Evolutionary conservation across 2,888 invertebrate genomes (phyloP).

Genomic region (Philopedon plagiatum): DNA sequence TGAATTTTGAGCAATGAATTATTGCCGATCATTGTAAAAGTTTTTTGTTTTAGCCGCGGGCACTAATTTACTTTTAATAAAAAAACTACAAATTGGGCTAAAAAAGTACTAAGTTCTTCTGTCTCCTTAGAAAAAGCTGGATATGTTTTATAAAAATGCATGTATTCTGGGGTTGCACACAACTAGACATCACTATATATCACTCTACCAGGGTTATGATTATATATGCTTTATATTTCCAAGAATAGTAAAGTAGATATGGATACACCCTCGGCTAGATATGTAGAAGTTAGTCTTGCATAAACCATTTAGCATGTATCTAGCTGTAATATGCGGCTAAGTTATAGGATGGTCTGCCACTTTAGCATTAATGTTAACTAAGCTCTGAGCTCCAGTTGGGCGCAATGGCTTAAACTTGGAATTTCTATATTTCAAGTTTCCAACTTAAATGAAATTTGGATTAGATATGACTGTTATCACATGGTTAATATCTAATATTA

Average conservation of each 20-base stretch:
- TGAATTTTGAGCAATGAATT: too few species aligned
- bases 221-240: neutral
- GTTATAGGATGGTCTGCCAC: slow-evolving; percentile 14
- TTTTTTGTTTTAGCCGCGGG: too few species aligned
- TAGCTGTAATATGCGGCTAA: slow-evolving; percentile 44
- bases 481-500: neutral
- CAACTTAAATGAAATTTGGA: slow-evolving; percentile 26
- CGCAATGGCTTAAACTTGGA: slow-evolving; percentile 15
- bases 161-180: too few species aligned
- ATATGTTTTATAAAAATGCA: too few species aligned
- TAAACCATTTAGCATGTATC: slow-evolving; percentile 69
- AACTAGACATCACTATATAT: too few species aligned
- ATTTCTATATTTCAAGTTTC: slow-evolving; percentile 14
- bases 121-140: too few species aligned
- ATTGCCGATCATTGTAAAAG: too few species aligned
- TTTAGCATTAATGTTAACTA: slow-evolving; percentile 23
- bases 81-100: too few species aligned
- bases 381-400: slow-evolving; percentile 19
- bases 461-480: slow-evolving; percentile 10
- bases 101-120: too few species aligned
- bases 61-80: too few species aligned
- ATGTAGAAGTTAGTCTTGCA: slow-evolving; percentile 61
- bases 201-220: too few species aligned
- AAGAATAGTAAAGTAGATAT: slow-evolving; percentile 6
- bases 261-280: slow-evolving; percentile 9